Evolutionary conservation across 2,888 invertebrate genomes (phyloP), one percentile per base, ranked within the genome.

Genomic region (Leptinotarsa haldemani): DNA sequence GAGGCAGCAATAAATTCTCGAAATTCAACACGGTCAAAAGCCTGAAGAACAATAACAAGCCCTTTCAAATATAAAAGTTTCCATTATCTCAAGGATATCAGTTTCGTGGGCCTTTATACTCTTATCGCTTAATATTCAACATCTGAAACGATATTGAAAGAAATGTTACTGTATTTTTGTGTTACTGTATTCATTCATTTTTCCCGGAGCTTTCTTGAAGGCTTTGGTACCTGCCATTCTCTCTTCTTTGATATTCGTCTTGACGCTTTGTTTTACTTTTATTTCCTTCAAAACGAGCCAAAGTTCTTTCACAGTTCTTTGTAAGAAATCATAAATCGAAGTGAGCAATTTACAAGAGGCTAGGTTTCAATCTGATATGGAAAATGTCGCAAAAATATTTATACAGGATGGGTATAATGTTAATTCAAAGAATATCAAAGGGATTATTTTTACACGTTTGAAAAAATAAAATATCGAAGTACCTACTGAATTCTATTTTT

Each of bases 181-280:
- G 5, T 50, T 16, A 16, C n/a, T 2, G 50, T 16, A 50, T 16
- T 4, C 50, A 50, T 50, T 50, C 5, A 50, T 50, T 50, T n/a
- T 50, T 0, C 50, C n/a, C n/a, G n/a, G 50, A n/a, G n/a, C 50
- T 50, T 50, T 50, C 50, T 50, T 50, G 50, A 16, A 16, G 50
- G 15, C 22, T 22, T 25, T 13, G 22, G 22, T 12, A 56, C 56
- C 56, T 56, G 20, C 22, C n/a, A n/a, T 50, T 50, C 13, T 13
- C 13, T 56, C 22, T 56, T 12, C 20, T 18, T 56, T 56, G 16
- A 22, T 22, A 25, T 15, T 22, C 56, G 25, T 15, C 56, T 56
- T 20, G 20, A 56, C 12, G 20, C 56, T 56, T 20, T 56, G 56
- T 56, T 56, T 56, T 22, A 56, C 20, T 56, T 56, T 56, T 56